These are phyloP conservation scores for Thalassoma bifasciatum DNA, from an alignment of 2,113 vertebrate genomes.

Conservation along the genomic window DNA sequence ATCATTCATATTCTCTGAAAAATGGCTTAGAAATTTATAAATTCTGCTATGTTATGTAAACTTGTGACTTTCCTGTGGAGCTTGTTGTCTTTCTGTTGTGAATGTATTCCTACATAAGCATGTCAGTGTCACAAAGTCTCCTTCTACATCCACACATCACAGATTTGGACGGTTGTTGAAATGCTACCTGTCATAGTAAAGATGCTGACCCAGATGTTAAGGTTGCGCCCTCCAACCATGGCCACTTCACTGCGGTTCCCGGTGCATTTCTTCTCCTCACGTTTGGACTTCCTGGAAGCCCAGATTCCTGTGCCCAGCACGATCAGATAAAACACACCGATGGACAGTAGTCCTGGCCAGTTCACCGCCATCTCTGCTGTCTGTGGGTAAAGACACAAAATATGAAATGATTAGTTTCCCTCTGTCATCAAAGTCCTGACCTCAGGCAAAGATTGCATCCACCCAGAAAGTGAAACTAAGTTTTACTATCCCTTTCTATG, in stretches of 20 bases:
- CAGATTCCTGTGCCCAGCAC: slow-evolving; percentile 57
- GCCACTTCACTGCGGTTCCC: slow-evolving; percentile 76
- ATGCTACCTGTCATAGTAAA: slow-evolving; percentile 68
- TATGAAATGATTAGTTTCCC: not conserved
- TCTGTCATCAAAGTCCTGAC: no score
- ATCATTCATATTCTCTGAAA: no score
- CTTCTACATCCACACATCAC: no score
- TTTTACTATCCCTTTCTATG: no score
- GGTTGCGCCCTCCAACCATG: slow-evolving; percentile 80
- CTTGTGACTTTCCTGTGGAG: no score
- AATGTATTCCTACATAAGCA: no score
- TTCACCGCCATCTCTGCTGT: slow-evolving; percentile 34
- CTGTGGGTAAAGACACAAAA: not conserved
- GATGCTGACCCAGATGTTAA: slow-evolving; percentile 78
- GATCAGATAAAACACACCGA: slow-evolving; percentile 41
- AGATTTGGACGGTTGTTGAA: not conserved
- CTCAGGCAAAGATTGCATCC: no score
- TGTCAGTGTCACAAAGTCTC: no score
- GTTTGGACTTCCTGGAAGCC: slow-evolving; percentile 82
- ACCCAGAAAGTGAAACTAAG: no score
- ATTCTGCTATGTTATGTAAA: no score
- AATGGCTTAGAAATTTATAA: no score
- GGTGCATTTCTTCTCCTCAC: slow-evolving; percentile 67
- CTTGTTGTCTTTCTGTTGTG: no score
- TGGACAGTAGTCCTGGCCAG: slow-evolving; percentile 39